These are phyloP conservation scores for Glaucopsyche alexis DNA, from an alignment of 2,888 invertebrate genomes.

Conservation along the genomic window DNA sequence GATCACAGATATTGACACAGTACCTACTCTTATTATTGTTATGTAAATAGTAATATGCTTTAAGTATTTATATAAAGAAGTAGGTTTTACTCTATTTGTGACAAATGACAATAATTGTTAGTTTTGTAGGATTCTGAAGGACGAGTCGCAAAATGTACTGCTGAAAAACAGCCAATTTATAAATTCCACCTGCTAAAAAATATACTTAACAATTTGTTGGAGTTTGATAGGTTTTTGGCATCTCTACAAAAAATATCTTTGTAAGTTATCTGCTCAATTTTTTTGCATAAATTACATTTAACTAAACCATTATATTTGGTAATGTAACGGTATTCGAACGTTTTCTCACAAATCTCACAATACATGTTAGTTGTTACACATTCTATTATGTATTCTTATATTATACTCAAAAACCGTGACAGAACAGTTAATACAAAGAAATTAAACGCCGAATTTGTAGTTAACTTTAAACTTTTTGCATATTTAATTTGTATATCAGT, in stretches of 20 bases:
- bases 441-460: neutral
- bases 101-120: too few species aligned
- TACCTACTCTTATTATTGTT: too few species aligned
- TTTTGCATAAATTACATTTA: neutral
- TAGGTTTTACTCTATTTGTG: too few species aligned
- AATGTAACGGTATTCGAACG: neutral
- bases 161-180: too few species aligned
- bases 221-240: too few species aligned
- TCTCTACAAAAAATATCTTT: neutral
- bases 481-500: neutral
- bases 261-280: neutral
- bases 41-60: too few species aligned
- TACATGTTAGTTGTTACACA: neutral
- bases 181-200: too few species aligned
- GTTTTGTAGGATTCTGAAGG: too few species aligned
- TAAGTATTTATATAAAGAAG: too few species aligned
- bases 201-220: too few species aligned
- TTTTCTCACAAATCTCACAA: slow-evolving; percentile 2
- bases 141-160: too few species aligned
- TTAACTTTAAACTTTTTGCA: neutral
- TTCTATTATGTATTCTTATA: neutral
- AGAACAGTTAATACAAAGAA: neutral
- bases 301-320: neutral
- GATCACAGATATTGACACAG: too few species aligned
- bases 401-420: neutral